These are phyloP conservation scores for Tretioscincus oriximinensis DNA, from an alignment of 2,113 vertebrate genomes.

Conservation along the genomic window DNA sequence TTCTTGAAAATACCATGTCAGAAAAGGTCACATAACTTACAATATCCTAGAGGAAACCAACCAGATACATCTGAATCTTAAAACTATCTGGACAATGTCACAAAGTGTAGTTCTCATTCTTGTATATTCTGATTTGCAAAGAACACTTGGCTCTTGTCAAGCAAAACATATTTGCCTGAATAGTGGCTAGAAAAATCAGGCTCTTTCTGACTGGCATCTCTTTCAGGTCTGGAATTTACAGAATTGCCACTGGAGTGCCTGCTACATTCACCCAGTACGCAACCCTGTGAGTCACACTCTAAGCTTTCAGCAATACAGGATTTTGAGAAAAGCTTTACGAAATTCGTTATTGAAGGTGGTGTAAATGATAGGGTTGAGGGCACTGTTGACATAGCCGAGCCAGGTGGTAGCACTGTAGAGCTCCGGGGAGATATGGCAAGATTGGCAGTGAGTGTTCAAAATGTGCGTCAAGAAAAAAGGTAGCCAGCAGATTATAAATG, in stretches of 20 bases:
- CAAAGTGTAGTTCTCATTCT: not conserved
- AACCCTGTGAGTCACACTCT: not conserved
- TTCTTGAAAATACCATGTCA: not conserved
- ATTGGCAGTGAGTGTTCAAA: conserved; percentile 89
- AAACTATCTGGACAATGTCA: not conserved
- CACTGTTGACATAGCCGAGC: conserved; percentile 92
- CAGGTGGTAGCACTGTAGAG: conserved; percentile 92
- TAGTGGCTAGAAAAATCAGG: not conserved
- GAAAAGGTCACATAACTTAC: not conserved
- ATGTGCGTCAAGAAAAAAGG: conserved; percentile 94
- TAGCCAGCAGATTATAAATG: conserved; percentile 95
- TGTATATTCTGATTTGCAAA: not conserved
- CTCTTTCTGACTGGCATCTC: not conserved
- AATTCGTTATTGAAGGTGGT: conserved; percentile 94
- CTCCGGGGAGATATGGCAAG: conserved; percentile 81
- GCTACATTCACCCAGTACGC: not conserved
- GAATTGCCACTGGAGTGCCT: not conserved
- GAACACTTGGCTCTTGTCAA: not conserved
- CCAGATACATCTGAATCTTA: not conserved
- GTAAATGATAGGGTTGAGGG: conserved; percentile 92
- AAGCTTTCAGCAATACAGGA: conserved; percentile 81
- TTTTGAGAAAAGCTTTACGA: conserved; percentile 92
- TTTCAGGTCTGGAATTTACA: too few relatives aligned
- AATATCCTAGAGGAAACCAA: not conserved
- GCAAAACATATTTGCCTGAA: not conserved